A percentile compares a stretch with the other conserved stretches of the same genome.
Conservation (phyloP, 2,888 invertebrate genomes). For the Sisyra nigra region DNA sequence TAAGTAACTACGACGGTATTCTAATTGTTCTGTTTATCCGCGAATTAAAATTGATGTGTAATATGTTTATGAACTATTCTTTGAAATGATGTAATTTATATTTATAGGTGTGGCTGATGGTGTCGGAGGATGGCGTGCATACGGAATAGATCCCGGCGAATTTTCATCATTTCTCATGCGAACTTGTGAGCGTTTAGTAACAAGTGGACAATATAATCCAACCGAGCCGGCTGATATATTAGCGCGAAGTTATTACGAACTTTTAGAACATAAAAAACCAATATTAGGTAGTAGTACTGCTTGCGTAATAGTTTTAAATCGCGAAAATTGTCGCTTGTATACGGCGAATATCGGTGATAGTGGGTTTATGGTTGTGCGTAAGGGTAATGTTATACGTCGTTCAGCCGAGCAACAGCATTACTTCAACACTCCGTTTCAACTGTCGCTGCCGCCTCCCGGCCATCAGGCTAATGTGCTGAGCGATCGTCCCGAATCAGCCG, state of each 20-base stretch:
- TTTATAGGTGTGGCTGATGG: conserved; percentile 90
- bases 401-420: conserved; percentile 97
- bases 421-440: conserved; percentile 96
- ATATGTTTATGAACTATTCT: too few relatives aligned
- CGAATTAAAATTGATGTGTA: too few relatives aligned
- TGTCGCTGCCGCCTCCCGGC: conserved; percentile 85
- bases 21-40: too few relatives aligned
- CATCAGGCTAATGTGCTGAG: conserved; percentile 75
- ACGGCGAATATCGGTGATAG: conserved; percentile 99
- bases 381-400: conserved; percentile 74
- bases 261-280: conserved; percentile 80
- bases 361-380: conserved; percentile 85
- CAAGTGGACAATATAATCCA: conserved; percentile 74
- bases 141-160: conserved; percentile 94
- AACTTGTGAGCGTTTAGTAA: conserved; percentile 84
- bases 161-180: conserved; percentile 91
- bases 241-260: conserved; percentile 81
- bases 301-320: conserved; percentile 86
- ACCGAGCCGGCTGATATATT: conserved; percentile 76
- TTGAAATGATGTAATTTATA: too few relatives aligned
- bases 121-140: conserved; percentile 95
- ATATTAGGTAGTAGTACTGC: conserved; percentile 95
- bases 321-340: conserved; percentile 76
- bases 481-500: conserved; percentile 87
- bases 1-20: too few relatives aligned